Base-by-base conservation (phyloP, 2,113 vertebrate species). In the Dicaeum eximium region DNA sequence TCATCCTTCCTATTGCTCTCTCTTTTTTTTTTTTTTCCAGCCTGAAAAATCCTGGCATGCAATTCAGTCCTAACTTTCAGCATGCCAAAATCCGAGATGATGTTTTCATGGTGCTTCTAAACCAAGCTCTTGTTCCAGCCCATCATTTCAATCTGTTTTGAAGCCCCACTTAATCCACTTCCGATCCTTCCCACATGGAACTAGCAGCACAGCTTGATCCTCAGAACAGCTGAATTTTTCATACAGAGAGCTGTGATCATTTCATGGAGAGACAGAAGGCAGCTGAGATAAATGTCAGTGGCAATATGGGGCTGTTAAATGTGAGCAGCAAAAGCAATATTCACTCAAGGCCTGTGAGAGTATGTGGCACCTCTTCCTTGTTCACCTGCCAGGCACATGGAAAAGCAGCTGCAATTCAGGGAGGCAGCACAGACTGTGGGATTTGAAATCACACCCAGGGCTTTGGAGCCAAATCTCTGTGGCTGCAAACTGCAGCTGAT, bases 101-200 rank as follows among this genome's bases (percentile, higher is more conserved):
- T 62, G 35, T 90, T 94, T 96, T 93, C 64, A 11, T 28, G 67
- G 33, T 38, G 67, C 64, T 86, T 80, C 91, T 73, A 88, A 88
- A 93, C 51, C 67, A 61, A 90, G 92, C n/a, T 42, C 62, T 58
- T 18, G 19, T 90, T 94, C 86, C 90, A 90, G 67, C 80, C 54
- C 83, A 62, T 90, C 71, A n/a, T 78, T 80, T 95, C 70, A 86
- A 80, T 62, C 44, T 73, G 56, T 93, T 95, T 95, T 96, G 82
- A 83, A 95, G 78, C 60, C 22, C 33, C 1, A 0, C 64, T 90
- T 70, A 80, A 92, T 82, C 67, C 13, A 1, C 66, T 92, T 94
- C 90, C 19, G 18, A 83, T 90, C 75, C 62, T 86, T 90, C 53
- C 85, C 90, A 57, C 51, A 71, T 64, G 85, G 94, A 96, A 35